phyloP scores from a whole-genome alignment of 53 echinoderm and acorn worm species.

The Hippasteria phrygiana region DNA sequence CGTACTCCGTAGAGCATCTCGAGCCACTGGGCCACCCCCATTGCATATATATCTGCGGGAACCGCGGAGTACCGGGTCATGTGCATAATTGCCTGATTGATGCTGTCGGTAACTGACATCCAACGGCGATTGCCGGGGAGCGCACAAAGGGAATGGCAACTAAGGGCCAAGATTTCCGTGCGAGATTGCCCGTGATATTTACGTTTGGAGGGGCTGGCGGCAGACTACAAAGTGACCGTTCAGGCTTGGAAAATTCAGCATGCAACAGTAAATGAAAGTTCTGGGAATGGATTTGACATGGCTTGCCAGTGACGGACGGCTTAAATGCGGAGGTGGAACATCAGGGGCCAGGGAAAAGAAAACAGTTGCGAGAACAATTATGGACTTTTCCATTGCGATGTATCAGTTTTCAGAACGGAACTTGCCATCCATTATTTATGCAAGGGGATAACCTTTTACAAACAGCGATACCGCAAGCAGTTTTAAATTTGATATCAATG shows the following conservation, averaged over 20 bases:
- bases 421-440: constrained; percentile 20
- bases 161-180: constrained; percentile 49
- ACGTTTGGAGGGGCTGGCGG: constrained; percentile 36
- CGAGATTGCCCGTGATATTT: constrained; percentile 62
- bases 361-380: constrained; percentile 15
- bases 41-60: constrained; percentile 5
- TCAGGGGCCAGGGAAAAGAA: background rate
- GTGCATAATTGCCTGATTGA: constrained; percentile 71
- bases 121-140: constrained; percentile 55
- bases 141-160: constrained; percentile 57
- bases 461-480: background rate
- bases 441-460: background rate
- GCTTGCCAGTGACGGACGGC: constrained; percentile 19
- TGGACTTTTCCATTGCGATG: constrained; percentile 15
- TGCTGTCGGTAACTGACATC: constrained; percentile 65
- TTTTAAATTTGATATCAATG: background rate
- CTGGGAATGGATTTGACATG: constrained; percentile 49
- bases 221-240: constrained; percentile 43
- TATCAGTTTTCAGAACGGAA: background rate
- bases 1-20: constrained; percentile 15
- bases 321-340: background rate
- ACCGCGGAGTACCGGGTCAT: constrained; percentile 55
- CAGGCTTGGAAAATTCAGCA: constrained; percentile 50
- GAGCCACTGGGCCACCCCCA: too few relatives aligned
- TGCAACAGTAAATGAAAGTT: constrained; percentile 68